These are phyloP conservation scores for Grapholita molesta DNA, from an alignment of 1,140 invertebrate genomes.

Conservation along the genomic window DNA sequence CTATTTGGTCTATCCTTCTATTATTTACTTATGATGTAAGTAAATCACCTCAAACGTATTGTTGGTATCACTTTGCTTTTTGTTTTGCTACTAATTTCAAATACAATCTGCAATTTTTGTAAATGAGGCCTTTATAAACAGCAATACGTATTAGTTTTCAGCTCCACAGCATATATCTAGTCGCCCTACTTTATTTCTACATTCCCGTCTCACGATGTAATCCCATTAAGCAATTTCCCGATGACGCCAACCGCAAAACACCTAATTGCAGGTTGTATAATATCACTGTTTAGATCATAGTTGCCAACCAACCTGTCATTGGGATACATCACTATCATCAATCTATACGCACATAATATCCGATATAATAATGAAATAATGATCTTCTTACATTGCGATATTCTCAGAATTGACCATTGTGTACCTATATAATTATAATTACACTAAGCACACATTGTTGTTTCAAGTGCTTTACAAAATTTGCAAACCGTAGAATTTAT, in stretches of 20 bases:
- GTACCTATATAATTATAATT: too few relatives aligned
- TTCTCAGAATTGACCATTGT: background rate
- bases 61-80: too few relatives aligned
- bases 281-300: slow-evolving; percentile 41
- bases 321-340: slow-evolving; percentile 41
- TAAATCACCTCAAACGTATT: too few relatives aligned
- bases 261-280: slow-evolving; percentile 56
- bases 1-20: background rate
- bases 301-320: slow-evolving; percentile 43
- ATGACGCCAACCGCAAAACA: slow-evolving; percentile 40
- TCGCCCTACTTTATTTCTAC: background rate
- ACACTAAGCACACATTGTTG: background rate
- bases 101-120: too few relatives aligned
- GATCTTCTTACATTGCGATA: slow-evolving; percentile 26
- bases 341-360: slow-evolving; percentile 39
- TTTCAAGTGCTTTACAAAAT: background rate
- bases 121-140: too few relatives aligned
- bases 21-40: too few relatives aligned
- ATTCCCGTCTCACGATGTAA: background rate
- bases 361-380: slow-evolving; percentile 44
- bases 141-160: background rate
- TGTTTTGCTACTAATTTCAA: too few relatives aligned
- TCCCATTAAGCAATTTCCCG: slow-evolving; percentile 31
- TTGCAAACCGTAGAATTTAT: background rate
- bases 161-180: background rate